A percentile compares a stretch with the other conserved stretches of the same genome.
Evolutionary conservation across 2,113 vertebrate genomes (phyloP).

Genomic region (Tupaia tana): DNA sequence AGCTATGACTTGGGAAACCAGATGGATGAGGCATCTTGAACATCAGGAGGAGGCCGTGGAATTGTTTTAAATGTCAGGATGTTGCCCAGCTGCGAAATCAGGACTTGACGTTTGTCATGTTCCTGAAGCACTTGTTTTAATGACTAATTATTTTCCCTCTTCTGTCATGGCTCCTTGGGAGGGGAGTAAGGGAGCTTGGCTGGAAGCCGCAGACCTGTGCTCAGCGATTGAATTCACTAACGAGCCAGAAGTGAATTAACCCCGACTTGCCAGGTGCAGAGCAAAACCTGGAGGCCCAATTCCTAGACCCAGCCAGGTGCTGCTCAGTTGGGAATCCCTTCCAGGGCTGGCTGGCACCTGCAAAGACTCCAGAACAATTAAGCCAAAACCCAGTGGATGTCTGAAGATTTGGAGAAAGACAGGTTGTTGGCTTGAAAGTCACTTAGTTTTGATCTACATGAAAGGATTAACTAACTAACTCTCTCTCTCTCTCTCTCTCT

Average conservation of each 20-base stretch:
- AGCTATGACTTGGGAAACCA: neutral
- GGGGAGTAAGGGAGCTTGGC: conserved; percentile 34
- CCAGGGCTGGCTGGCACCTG: neutral
- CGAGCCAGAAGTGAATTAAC: conserved; percentile 62
- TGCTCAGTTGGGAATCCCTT: neutral
- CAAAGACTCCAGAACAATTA: neutral
- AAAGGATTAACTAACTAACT: neutral
- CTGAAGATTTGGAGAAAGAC: neutral
- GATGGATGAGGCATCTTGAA: neutral
- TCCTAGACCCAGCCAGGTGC: conserved; percentile 41
- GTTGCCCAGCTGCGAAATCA: conserved; percentile 21
- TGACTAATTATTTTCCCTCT: conserved; percentile 78
- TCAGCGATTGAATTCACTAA: conserved; percentile 53
- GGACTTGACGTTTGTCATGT: conserved; percentile 54
- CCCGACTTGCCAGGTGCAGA: conserved; percentile 42
- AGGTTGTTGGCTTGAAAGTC: neutral
- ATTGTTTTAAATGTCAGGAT: conserved; percentile 63
- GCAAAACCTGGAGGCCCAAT: neutral
- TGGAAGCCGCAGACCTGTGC: conserved; percentile 44
- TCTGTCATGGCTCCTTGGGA: conserved; percentile 59
- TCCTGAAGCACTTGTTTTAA: conserved; percentile 68
- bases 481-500: neutral
- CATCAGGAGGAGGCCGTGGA: neutral
- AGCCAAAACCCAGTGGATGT: neutral
- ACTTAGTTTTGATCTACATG: neutral